Evolutionary conservation across 2,113 vertebrate species (phyloP), one percentile per base, ranked within the genome.

Genomic region (Argyrosomus japonicus): DNA sequence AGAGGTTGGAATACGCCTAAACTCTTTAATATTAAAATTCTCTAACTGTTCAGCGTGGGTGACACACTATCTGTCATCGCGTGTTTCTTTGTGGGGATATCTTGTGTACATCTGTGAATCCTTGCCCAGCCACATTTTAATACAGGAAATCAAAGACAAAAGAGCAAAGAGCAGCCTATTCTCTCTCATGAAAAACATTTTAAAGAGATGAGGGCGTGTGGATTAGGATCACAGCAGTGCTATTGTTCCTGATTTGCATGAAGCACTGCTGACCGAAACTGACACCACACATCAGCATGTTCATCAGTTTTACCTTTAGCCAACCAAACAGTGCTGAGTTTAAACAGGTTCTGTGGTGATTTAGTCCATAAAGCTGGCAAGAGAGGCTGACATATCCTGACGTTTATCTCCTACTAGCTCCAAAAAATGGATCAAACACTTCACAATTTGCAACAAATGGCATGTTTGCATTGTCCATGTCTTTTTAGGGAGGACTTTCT

Each of bases 111-210:
- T 76, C 58, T 79, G 43, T 70, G 27, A 60, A 61, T 23, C 60
- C 43, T 23, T 60, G 25, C n/a, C 19, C 32, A 3, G 25, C 17
- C 56, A 64, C 12, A 82, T 88, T 82, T 88, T 36, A 68, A 58
- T 79, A 79, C 54, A 82, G 79, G 82, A 82, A 82, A 68, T 56
- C 18, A 71, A 54, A 88, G 32, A 71, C 77, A 75, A 69, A 43
- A 45, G 72, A 54, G 54, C 43, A 77, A 58, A 72, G 67, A 83
- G 54, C 71, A 25, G 51, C 51, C 21, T n/a, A 14, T 54, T 68
- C 14, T 21, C 60, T 29, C 47, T 23, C 51, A 43, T 56, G 61
- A 68, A 74, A 73, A 68, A 51, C 12, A 63, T 40, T 62, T 67
- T 2, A 50, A 61, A 79, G 50, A 74, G 13, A 77, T 25, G 61